Evolutionary conservation across 2,113 vertebrate genomes (phyloP).

Genomic region (Copsychus sechellarum): DNA sequence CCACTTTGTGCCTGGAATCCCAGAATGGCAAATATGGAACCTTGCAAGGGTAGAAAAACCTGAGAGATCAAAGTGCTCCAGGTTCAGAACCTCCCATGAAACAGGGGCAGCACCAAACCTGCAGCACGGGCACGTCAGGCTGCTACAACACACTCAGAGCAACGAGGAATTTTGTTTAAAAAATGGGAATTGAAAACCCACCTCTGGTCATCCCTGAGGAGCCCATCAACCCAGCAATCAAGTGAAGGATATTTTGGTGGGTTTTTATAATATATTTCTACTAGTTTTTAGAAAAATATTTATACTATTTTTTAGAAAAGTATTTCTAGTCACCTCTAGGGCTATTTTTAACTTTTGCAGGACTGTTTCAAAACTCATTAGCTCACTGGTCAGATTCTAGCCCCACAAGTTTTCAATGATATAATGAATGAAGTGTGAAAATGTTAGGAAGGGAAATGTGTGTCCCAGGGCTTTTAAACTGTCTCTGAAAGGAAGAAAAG

Average conservation of each 20-base stretch:
- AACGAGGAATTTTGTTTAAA: neutral
- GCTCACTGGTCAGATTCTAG: neutral
- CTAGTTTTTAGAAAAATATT: neutral
- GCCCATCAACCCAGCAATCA: neutral
- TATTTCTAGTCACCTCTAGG: too few relatives aligned
- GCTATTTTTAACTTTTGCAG: neutral
- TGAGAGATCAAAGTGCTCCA: neutral
- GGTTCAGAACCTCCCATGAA: neutral
- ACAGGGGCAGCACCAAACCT: neutral
- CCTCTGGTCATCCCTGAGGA: neutral
- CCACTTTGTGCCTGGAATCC: constrained; percentile 19
- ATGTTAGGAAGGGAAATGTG: neutral
- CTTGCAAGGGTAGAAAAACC: neutral
- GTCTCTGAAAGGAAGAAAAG: neutral
- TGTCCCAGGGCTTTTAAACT: neutral
- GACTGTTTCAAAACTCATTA: neutral
- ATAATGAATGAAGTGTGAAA: neutral
- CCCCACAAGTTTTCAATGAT: neutral
- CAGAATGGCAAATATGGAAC: neutral
- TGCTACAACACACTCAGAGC: neutral
- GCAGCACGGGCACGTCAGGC: neutral
- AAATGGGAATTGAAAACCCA: neutral
- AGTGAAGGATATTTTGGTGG: neutral
- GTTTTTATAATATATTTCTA: neutral
- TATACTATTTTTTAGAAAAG: neutral